Conservation (phyloP, 2,888 invertebrate genomes). For the Meganola albula region DNA sequence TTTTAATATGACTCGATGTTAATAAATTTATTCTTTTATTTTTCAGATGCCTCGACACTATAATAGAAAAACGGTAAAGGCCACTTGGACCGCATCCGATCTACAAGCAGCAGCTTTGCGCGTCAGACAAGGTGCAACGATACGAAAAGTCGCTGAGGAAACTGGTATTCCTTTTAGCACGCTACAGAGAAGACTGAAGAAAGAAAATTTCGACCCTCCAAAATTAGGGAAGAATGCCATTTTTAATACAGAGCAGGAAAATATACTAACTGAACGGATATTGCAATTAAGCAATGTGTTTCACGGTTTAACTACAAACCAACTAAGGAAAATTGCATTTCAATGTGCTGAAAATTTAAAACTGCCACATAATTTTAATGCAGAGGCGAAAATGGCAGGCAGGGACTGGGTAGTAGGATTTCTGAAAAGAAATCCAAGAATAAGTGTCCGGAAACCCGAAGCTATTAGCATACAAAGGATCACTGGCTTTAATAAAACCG, state of each 20-base stretch:
- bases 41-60: conserved; percentile 2
- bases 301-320: conserved; percentile 2
- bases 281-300: not conserved
- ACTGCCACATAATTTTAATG: conserved; percentile 1
- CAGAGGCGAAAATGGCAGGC: conserved; percentile 22
- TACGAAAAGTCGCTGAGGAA: conserved; percentile 1
- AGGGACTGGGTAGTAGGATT: conserved; percentile 26
- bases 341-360: not conserved
- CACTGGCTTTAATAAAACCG: conserved; percentile 31
- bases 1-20: not conserved
- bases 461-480: conserved; percentile 31
- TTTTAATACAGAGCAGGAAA: not conserved
- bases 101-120: conserved; percentile 2
- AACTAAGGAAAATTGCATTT: conserved; percentile 3
- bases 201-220: not conserved
- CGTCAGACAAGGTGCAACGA: not conserved
- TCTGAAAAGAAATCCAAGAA: conserved; percentile 15
- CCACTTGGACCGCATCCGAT: conserved; percentile 1
- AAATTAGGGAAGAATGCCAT: not conserved
- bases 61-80: not conserved
- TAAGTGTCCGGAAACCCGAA: conserved; percentile 26
- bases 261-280: not conserved
- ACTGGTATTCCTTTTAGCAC: not conserved
- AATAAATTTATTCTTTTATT: not conserved
- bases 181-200: not conserved